Evolutionary conservation across 2,797 vertebrate genomes (phyloP).

Genomic region (Rhodeus uyekii): DNA sequence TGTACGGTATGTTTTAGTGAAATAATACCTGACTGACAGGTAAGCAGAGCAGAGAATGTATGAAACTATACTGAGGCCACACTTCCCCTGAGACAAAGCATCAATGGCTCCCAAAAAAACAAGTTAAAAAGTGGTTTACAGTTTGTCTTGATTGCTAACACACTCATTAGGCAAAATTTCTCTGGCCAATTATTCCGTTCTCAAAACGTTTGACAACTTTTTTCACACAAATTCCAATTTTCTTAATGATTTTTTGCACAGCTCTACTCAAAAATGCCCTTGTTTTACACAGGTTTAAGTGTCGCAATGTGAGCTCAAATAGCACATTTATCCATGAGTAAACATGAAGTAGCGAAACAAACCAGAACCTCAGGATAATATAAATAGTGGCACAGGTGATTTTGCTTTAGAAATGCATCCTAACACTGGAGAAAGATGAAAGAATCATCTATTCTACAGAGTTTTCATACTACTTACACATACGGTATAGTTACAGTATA

Average conservation of each 20-base stretch:
- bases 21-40: constrained; percentile 19
- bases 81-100: constrained; percentile 63
- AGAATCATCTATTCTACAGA: background rate
- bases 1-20: background rate
- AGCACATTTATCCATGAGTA: background rate
- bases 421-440: background rate
- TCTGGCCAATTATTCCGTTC: background rate
- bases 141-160: background rate
- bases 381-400: background rate
- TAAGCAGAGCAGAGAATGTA: constrained; percentile 57
- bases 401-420: background rate
- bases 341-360: background rate
- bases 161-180: background rate
- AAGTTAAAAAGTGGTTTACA: background rate
- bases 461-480: background rate
- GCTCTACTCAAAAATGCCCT: too few relatives aligned
- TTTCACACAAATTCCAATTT: background rate
- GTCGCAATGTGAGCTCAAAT: background rate
- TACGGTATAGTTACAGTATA: too few relatives aligned
- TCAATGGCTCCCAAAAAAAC: constrained; percentile 30
- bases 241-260: background rate
- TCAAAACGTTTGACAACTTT: background rate
- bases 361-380: background rate
- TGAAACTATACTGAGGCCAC: constrained; percentile 58
- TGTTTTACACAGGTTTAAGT: background rate